Evolutionary conservation across 2,888 invertebrate species (phyloP).

Genomic region (Euzophera pinguis): DNA sequence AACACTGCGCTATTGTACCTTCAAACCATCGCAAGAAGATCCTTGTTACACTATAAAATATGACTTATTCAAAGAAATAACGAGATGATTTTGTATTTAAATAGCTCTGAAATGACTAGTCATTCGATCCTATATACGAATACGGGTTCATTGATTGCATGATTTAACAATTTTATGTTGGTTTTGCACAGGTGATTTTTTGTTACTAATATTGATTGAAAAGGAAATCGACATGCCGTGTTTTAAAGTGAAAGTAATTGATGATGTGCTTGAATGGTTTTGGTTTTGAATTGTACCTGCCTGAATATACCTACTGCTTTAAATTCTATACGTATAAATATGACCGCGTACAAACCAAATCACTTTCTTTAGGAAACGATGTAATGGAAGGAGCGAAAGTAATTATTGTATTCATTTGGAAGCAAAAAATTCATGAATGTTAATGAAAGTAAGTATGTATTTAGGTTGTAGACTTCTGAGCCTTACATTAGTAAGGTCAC

Average conservation of each 20-base stretch:
- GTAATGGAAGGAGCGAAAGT: conserved; percentile 9
- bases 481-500: no score
- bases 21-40: background rate
- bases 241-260: conserved; percentile 22
- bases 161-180: conserved; percentile 58
- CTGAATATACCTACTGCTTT: background rate
- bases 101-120: background rate
- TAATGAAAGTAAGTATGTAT: background rate
- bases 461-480: no score
- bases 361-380: conserved; percentile 12
- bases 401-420: background rate
- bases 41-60: background rate
- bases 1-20: background rate
- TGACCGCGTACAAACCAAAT: conserved; percentile 8
- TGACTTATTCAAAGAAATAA: background rate
- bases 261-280: conserved; percentile 7
- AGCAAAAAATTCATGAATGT: conserved; percentile 5
- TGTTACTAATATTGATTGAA: conserved; percentile 29
- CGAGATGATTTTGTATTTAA: background rate
- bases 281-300: background rate
- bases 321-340: background rate
- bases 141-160: conserved; percentile 41
- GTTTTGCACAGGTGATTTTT: conserved; percentile 45
- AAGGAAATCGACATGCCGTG: conserved; percentile 23
- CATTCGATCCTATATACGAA: conserved; percentile 3